A percentile compares a stretch with the other conserved stretches of the same genome.
These are phyloP conservation scores for Alouatta palliata DNA, from an alignment of 2,113 vertebrate species.

Conservation along the genomic window DNA sequence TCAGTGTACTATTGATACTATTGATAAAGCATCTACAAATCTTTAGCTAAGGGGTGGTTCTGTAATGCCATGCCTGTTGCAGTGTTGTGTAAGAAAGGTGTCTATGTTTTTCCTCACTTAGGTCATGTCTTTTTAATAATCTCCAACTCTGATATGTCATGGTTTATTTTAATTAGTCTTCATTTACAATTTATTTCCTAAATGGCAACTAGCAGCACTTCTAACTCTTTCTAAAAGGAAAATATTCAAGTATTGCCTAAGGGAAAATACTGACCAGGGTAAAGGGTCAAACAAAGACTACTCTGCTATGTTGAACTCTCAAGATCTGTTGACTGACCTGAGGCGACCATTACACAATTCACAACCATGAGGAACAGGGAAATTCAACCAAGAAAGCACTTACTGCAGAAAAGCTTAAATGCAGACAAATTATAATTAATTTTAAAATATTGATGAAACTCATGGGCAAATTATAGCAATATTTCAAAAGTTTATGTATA, in stretches of 20 bases:
- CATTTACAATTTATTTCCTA: conserved; percentile 25
- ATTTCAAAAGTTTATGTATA: not conserved
- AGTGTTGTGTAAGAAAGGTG: not conserved
- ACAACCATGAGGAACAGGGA: not conserved
- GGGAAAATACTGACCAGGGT: not conserved
- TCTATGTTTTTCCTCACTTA: not conserved
- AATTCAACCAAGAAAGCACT: not conserved
- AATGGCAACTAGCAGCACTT: not conserved
- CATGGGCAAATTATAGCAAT: not conserved
- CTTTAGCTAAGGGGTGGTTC: not conserved
- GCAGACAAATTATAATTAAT: not conserved
- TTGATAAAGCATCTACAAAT: not conserved
- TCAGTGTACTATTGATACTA: not conserved
- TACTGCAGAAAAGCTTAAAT: not conserved
- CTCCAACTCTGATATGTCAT: not conserved
- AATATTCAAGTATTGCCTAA: conserved; percentile 7
- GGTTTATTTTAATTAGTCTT: conserved; percentile 19
- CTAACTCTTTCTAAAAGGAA: conserved; percentile 11
- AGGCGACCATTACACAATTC: not conserved
- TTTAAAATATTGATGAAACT: conserved; percentile 33
- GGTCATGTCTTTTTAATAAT: not conserved
- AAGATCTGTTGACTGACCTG: not conserved
- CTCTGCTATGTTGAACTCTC: not conserved
- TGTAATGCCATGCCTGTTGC: not conserved
- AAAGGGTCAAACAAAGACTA: conserved; percentile 27